These are phyloP conservation scores for Leptopilina myrica DNA, from an alignment of 2,888 invertebrate genomes.

Conservation along the genomic window DNA sequence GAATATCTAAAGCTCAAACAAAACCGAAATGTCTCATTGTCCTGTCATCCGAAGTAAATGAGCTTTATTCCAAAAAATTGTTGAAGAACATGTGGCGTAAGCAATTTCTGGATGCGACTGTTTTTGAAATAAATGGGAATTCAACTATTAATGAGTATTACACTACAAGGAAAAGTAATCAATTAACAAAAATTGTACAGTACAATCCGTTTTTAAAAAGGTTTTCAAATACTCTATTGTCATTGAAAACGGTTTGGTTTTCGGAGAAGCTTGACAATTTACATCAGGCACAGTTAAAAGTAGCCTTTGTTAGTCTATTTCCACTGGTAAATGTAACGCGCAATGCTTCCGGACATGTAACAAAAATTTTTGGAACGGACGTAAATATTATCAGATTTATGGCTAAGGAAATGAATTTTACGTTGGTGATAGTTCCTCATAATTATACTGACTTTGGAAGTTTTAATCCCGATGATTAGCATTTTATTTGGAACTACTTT, in stretches of 20 bases:
- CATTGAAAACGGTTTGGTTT: not conserved
- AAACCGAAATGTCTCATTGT: no score
- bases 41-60: no score
- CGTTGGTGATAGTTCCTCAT: no score
- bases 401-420: no score
- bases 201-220: not conserved
- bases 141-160: no score
- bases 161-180: not conserved
- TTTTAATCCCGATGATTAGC: no score
- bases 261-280: not conserved
- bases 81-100: not conserved
- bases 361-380: no score
- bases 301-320: not conserved
- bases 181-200: not conserved
- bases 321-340: not conserved
- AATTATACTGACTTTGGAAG: no score
- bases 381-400: no score
- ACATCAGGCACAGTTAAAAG: not conserved
- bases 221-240: not conserved
- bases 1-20: not conserved
- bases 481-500: no score
- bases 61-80: not conserved
- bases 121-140: no score
- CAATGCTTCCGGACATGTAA: not conserved
- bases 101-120: not conserved